Conservation (phyloP, 2,888 invertebrate genomes). For the Eumacrocentrus americanus region DNA sequence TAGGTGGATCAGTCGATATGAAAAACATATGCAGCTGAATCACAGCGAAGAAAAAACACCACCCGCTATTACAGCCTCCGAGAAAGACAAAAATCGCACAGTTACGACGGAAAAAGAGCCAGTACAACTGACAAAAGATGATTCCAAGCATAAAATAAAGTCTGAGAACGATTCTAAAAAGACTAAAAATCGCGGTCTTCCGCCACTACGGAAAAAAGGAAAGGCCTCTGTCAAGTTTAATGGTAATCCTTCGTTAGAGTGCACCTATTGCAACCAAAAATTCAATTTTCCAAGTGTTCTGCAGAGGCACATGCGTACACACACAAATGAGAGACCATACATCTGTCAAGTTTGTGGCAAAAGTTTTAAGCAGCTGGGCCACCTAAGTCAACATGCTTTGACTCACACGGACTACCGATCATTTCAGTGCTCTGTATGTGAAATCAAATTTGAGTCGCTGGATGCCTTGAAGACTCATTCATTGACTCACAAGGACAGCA, state of each 20-base stretch:
- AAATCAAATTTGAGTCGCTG: conserved; percentile 44
- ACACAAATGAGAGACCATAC: conserved; percentile 53
- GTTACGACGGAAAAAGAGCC: not conserved
- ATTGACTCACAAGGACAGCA: conserved; percentile 28
- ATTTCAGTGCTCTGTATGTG: conserved; percentile 46
- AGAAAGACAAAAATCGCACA: not conserved
- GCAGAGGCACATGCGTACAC: conserved; percentile 50
- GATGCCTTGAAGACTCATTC: conserved; percentile 45
- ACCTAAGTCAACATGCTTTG: conserved; percentile 50
- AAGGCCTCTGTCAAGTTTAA: conserved; percentile 25
- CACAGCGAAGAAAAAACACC: conserved; percentile 39
- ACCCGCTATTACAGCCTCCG: no score
- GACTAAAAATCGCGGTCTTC: not conserved
- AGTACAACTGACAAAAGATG: not conserved
- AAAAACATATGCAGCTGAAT: conserved; percentile 1
- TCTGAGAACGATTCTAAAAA: not conserved
- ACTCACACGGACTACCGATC: conserved; percentile 49
- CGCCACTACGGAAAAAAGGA: not conserved
- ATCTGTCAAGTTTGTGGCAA: conserved; percentile 49
- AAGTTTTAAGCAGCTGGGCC: conserved; percentile 52
- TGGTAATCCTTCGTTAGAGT: conserved; percentile 40
- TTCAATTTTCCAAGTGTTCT: conserved; percentile 52
- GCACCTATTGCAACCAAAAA: conserved; percentile 48
- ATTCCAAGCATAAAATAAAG: not conserved
- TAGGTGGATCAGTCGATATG: conserved; percentile 31